These are phyloP conservation scores for Mellivora capensis DNA, from an alignment of 2,113 vertebrate species.

Conservation along the genomic window DNA sequence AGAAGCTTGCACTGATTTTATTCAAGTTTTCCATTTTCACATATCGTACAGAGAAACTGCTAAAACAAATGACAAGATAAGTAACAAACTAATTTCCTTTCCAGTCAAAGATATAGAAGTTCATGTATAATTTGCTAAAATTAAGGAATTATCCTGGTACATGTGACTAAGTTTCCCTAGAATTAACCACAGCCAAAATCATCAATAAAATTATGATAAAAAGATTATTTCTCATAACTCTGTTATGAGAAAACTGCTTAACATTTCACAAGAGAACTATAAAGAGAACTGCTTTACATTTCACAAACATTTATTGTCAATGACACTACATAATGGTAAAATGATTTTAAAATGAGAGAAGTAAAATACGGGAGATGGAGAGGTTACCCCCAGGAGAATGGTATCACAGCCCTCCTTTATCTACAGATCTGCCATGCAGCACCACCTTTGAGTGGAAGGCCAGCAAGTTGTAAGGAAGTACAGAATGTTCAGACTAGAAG, in stretches of 20 bases:
- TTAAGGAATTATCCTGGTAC: not conserved
- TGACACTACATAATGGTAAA: not conserved
- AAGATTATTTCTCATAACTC: not conserved
- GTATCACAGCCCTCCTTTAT: not conserved
- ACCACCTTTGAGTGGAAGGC: not conserved
- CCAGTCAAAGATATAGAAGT: not conserved
- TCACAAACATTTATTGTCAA: not conserved
- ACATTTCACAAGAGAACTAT: not conserved
- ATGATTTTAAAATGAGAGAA: not conserved
- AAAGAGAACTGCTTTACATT: not conserved
- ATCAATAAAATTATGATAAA: not conserved
- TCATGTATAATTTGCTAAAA: constrained; percentile 29
- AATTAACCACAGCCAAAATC: not conserved
- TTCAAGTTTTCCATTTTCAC: constrained; percentile 29
- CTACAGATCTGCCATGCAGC: not conserved
- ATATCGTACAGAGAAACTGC: not conserved
- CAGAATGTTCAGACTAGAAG: not conserved
- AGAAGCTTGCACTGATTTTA: not conserved
- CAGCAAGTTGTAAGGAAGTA: not conserved
- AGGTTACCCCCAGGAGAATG: not conserved
- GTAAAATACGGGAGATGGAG: not conserved
- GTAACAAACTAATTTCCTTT: constrained; percentile 3
- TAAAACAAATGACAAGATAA: not conserved
- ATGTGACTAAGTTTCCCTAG: not conserved
- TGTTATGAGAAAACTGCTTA: not conserved